Conservation (phyloP, 1,140 invertebrate genomes). For the Drosophila paulistorum region DNA sequence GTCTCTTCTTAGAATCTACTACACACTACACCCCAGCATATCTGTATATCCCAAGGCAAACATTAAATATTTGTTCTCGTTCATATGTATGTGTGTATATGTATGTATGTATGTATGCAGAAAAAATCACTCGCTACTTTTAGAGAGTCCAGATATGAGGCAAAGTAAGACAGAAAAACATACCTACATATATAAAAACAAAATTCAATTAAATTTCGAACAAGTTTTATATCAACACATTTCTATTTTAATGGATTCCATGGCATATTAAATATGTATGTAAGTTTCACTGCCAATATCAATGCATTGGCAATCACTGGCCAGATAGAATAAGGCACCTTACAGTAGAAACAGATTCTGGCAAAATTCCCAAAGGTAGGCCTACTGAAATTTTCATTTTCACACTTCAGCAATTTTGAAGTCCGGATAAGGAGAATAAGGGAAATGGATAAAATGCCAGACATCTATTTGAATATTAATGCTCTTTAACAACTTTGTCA, state of each 20-base stretch:
- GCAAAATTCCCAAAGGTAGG: conserved; percentile 3
- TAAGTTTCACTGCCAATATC: not conserved
- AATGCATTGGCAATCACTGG: conserved; percentile 5
- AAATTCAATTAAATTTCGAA: conserved; percentile 58
- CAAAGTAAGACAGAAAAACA: conserved; percentile 17
- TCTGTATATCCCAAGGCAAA: conserved; percentile 29
- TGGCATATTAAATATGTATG: conserved; percentile 44
- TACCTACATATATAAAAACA: conserved; percentile 1
- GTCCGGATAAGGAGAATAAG: conserved; percentile 14
- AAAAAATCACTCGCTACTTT: conserved; percentile 26
- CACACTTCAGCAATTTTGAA: conserved; percentile 49
- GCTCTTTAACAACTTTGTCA: conserved; percentile 22
- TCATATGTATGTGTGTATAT: not conserved
- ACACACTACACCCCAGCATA: conserved; percentile 7
- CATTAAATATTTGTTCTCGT: conserved; percentile 32
- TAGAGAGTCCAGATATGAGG: conserved; percentile 15
- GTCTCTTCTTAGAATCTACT: conserved; percentile 29
- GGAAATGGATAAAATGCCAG: conserved; percentile 2
- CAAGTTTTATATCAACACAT: conserved; percentile 46
- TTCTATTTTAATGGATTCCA: conserved; percentile 36
- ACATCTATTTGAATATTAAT: conserved; percentile 27
- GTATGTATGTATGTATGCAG: not conserved
- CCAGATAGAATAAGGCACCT: conserved; percentile 1
- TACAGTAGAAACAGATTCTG: not conserved
- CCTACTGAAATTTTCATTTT: conserved; percentile 34